phyloP scores from a whole-genome alignment of 2,888 invertebrate genomes.

The Flabesymbios commensalis region DNA sequence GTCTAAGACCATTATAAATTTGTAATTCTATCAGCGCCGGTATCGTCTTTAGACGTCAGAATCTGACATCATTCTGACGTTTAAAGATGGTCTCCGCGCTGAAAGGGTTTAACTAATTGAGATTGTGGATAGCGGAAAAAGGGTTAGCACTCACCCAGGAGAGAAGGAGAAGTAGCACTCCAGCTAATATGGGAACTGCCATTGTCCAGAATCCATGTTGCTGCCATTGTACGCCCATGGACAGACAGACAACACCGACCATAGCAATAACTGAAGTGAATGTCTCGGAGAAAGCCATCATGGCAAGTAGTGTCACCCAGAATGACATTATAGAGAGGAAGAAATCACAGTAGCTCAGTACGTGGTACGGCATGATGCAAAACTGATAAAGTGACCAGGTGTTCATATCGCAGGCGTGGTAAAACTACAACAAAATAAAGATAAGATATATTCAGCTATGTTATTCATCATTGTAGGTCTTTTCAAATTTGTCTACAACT shows the following conservation, averaged over 20 bases:
- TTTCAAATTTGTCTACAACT: too few species aligned
- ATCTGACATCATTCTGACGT: too few species aligned
- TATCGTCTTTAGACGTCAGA: too few species aligned
- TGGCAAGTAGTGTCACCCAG: constrained; percentile 86
- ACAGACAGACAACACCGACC: constrained; percentile 77
- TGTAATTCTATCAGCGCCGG: too few species aligned
- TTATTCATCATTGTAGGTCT: too few species aligned
- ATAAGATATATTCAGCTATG: background rate
- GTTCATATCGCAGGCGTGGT: constrained; percentile 85
- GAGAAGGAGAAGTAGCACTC: constrained; percentile 70
- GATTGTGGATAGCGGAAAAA: too few species aligned
- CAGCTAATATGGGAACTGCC: constrained; percentile 74
- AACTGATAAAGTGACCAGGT: constrained; percentile 72
- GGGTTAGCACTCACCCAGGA: constrained; percentile 75
- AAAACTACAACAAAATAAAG: constrained; percentile 67
- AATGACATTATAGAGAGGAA: constrained; percentile 84
- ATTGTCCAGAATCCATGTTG: constrained; percentile 82
- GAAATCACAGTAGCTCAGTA: constrained; percentile 86
- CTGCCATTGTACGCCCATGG: constrained; percentile 80
- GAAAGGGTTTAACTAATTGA: too few species aligned
- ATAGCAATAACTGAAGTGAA: constrained; percentile 72
- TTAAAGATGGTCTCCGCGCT: too few species aligned
- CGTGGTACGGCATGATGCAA: constrained; percentile 76
- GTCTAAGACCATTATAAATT: too few species aligned
- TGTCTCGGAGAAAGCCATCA: constrained; percentile 72